These are phyloP conservation scores for Tiaroga cobitis DNA, from an alignment of 2,797 vertebrate species.

Conservation along the genomic window DNA sequence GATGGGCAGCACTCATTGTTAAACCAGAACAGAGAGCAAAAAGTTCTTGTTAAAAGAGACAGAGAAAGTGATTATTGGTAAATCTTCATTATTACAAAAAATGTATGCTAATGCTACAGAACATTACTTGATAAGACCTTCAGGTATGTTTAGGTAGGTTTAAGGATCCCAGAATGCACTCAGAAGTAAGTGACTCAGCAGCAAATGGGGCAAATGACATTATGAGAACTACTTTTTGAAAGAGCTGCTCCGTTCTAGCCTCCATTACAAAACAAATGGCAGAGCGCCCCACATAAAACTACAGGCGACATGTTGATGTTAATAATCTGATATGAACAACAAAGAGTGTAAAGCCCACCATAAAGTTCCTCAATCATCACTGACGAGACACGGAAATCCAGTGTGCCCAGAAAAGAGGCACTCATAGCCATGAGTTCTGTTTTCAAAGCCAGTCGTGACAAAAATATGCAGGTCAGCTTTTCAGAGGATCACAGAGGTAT, in stretches of 20 bases:
- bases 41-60: constrained; percentile 5
- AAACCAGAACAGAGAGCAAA: background rate
- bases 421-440: background rate
- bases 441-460: constrained; percentile 2
- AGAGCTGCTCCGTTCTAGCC: background rate
- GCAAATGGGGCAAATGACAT: background rate
- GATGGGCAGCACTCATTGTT: constrained; percentile 32
- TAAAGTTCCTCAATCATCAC: constrained; percentile 1
- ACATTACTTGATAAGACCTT: background rate
- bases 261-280: constrained; percentile 23
- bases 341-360: constrained; percentile 25
- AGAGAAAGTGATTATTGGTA: background rate
- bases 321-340: constrained; percentile 39
- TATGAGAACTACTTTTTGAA: background rate
- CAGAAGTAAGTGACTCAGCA: background rate
- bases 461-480: constrained; percentile 23
- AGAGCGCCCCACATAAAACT: constrained; percentile 5
- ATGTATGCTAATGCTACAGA: too few species aligned
- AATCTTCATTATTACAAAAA: background rate
- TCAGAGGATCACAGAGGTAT: constrained; percentile 11
- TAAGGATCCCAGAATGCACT: background rate
- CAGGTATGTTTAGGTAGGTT: background rate
- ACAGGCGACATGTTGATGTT: constrained; percentile 16
- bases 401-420: background rate
- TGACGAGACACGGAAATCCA: constrained; percentile 16